Percentiles rank a stretch among this genome's conserved stretches.
These are phyloP conservation scores for Spicauda simplicius DNA, from an alignment of 2,888 invertebrate species.

Conservation along the genomic window DNA sequence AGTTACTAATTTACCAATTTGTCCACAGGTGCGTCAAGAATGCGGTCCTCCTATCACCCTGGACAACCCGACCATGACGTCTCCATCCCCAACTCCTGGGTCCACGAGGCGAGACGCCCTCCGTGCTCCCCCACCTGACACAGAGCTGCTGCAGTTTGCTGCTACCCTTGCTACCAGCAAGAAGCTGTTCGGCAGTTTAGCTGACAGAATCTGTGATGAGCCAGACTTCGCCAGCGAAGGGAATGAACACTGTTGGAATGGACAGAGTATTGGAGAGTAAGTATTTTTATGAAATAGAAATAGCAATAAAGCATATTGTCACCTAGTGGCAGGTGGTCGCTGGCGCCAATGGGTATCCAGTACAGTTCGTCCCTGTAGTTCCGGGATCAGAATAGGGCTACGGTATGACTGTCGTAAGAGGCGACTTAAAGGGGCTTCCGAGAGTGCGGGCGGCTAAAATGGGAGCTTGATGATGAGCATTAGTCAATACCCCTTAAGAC, in stretches of 20 bases:
- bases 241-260: constrained; percentile 92
- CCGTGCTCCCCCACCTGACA: constrained; percentile 86
- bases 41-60: constrained; percentile 71
- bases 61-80: constrained; percentile 53
- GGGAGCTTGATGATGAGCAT: too few species aligned
- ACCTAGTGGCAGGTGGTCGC: too few species aligned
- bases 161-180: constrained; percentile 88
- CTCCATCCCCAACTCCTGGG: constrained; percentile 56
- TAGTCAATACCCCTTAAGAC: too few species aligned
- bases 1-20: constrained; percentile 9
- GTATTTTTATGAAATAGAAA: constrained; percentile 60
- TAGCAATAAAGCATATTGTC: too few species aligned
- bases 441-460: too few species aligned
- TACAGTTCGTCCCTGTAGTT: too few species aligned
- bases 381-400: too few species aligned
- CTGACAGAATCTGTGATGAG: constrained; percentile 92
- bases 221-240: constrained; percentile 87
- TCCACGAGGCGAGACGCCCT: constrained; percentile 69
- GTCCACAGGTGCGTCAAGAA: constrained; percentile 70
- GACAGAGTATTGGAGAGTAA: constrained; percentile 90
- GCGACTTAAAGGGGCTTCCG: too few species aligned
- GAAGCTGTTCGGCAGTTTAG: constrained; percentile 93
- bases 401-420: too few species aligned
- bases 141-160: constrained; percentile 86
- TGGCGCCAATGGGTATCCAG: too few species aligned